Percentiles rank a stretch among this genome's conserved stretches.
phyloP scores from a whole-genome alignment of 2,797 vertebrate species.

The Pseudochromis fuscus region DNA sequence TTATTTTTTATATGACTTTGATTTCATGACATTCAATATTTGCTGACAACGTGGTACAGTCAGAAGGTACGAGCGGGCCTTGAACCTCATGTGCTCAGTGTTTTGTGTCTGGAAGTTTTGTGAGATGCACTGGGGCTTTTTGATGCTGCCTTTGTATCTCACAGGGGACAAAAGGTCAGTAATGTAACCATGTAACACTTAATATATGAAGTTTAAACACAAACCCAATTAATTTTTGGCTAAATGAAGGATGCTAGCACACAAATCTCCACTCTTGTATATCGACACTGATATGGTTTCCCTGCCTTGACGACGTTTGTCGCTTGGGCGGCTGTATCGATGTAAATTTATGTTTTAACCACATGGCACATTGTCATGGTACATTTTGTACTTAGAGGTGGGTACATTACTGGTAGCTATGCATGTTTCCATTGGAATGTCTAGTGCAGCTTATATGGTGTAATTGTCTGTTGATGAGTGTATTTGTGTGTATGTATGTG shows the following conservation, averaged over 20 bases:
- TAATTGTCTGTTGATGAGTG: conserved; percentile 51
- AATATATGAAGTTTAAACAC: conserved; percentile 79
- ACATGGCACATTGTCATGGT: conserved; percentile 56
- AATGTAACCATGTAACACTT: conserved; percentile 74
- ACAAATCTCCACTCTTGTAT: conserved; percentile 55
- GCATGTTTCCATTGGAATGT: conserved; percentile 73
- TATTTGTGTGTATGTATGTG: conserved; percentile 48
- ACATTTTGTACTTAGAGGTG: conserved; percentile 65
- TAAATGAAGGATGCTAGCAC: conserved; percentile 83
- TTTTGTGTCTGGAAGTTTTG: conserved; percentile 74
- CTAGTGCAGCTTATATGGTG: conserved; percentile 75
- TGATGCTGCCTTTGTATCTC: conserved; percentile 77
- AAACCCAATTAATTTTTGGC: conserved; percentile 61
- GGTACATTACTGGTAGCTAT: conserved; percentile 73
- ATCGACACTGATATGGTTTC: conserved; percentile 48
- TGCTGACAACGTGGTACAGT: conserved; percentile 73
- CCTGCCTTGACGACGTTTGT: conserved; percentile 56
- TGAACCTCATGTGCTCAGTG: conserved; percentile 80
- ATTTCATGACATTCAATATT: conserved; percentile 73
- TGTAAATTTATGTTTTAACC: conserved; percentile 51
- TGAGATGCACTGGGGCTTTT: conserved; percentile 68
- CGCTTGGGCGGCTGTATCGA: conserved; percentile 55
- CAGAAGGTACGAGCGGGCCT: conserved; percentile 83
- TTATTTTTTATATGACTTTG: conserved; percentile 79
- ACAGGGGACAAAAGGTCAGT: conserved; percentile 80